phyloP scores from a whole-genome alignment of 2,113 vertebrate genomes.

The Daboia siamensis region DNA sequence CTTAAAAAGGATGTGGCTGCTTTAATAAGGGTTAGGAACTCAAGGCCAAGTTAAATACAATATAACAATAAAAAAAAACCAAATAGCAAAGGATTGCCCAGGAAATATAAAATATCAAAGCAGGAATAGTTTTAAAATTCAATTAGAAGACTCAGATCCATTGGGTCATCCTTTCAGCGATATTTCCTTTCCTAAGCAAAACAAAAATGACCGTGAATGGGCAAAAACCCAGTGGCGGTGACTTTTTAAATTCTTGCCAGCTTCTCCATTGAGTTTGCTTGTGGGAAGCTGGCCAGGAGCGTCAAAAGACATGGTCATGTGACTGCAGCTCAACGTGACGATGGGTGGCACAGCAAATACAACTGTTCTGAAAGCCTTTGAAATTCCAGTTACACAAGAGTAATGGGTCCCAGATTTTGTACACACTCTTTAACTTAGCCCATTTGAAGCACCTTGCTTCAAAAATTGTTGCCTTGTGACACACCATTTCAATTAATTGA shows the following conservation, averaged over 20 bases:
- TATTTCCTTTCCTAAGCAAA: neutral
- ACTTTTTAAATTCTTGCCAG: neutral
- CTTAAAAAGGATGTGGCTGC: neutral
- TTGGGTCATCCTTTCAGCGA: neutral
- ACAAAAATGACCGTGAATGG: neutral
- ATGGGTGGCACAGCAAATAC: neutral
- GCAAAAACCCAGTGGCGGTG: neutral
- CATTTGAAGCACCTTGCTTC: neutral
- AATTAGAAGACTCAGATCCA: neutral
- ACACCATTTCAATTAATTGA: neutral
- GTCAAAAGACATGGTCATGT: neutral
- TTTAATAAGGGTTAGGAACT: neutral
- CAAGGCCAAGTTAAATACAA: neutral
- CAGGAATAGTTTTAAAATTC: neutral
- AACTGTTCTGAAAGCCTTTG: neutral
- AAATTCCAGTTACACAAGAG: neutral
- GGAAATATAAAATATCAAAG: neutral
- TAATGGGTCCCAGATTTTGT: neutral
- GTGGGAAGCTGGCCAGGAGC: neutral
- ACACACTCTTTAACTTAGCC: neutral
- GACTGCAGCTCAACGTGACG: neutral
- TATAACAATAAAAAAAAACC: neutral
- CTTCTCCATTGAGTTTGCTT: too few species aligned
- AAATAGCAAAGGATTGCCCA: neutral
- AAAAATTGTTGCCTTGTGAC: neutral